Conservation (phyloP, 2,888 invertebrate genomes). For the Hydroisotoma schaefferi region DNA sequence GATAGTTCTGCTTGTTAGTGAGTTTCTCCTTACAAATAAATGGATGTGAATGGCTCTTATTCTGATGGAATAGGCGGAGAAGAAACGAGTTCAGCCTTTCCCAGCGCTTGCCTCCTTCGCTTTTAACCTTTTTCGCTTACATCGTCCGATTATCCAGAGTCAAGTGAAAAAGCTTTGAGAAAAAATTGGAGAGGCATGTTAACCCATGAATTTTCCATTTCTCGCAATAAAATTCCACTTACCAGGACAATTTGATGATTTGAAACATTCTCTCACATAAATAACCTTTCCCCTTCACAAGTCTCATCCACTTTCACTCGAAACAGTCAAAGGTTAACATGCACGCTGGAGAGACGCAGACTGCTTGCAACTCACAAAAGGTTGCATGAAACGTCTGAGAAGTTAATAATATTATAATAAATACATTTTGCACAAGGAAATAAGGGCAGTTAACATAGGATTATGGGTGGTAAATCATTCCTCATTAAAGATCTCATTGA, state of each 20-base stretch:
- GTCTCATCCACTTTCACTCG: slow-evolving; percentile 6
- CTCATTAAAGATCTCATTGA: slow-evolving; percentile 78
- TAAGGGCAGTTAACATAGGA: too few relatives aligned
- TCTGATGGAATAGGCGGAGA: slow-evolving; percentile 13
- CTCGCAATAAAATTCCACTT: slow-evolving; percentile 8
- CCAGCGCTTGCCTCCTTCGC: slow-evolving; percentile 12
- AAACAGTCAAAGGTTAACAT: neutral
- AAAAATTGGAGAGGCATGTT: slow-evolving; percentile 11
- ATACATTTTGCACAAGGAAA: too few relatives aligned
- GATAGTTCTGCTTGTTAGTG: too few relatives aligned
- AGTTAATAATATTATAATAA: too few relatives aligned
- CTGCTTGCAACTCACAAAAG: too few relatives aligned
- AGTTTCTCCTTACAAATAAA: too few relatives aligned
- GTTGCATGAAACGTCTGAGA: too few relatives aligned
- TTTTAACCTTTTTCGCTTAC: neutral
- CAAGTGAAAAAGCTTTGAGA: slow-evolving; percentile 10
- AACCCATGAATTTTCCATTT: slow-evolving; percentile 12
- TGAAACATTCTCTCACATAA: slow-evolving; percentile 3
- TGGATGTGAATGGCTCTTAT: slow-evolving; percentile 14
- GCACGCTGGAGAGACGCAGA: neutral
- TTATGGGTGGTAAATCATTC: slow-evolving; percentile 64
- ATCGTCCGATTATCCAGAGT: neutral
- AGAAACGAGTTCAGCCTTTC: slow-evolving; percentile 9
- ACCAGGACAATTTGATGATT: slow-evolving; percentile 10
- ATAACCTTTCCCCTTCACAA: slow-evolving; percentile 3